A percentile compares a stretch with the other conserved stretches of the same genome.
phyloP scores from a whole-genome alignment of 2,888 invertebrate species.

The Altica lythri region DNA sequence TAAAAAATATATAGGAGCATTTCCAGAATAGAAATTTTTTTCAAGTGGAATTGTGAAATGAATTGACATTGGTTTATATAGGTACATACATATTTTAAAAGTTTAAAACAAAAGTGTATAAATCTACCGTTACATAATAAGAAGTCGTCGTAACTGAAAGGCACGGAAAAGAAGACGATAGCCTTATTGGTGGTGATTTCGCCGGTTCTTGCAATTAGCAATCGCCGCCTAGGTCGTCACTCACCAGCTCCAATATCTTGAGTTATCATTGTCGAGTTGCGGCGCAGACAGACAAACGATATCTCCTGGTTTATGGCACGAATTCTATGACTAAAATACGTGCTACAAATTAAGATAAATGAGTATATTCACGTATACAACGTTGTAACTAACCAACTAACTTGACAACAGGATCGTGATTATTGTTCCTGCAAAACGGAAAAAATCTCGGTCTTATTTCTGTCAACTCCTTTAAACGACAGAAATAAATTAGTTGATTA shows the following conservation, averaged over 20 bases:
- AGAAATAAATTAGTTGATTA: too few relatives aligned
- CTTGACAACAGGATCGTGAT: conserved; percentile 24
- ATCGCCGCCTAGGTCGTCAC: conserved; percentile 35
- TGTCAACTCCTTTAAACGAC: too few relatives aligned
- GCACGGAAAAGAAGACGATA: conserved; percentile 31
- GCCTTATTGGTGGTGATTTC: conserved; percentile 36
- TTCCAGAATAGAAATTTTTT: too few relatives aligned
- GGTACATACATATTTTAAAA: too few relatives aligned
- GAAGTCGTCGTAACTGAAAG: conserved; percentile 21
- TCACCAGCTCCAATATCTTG: conserved; percentile 39
- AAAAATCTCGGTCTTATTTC: conserved; percentile 1
- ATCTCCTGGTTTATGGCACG: conserved; percentile 45
- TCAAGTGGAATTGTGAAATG: too few relatives aligned
- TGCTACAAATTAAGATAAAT: conserved; percentile 39
- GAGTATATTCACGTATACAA: conserved; percentile 32
- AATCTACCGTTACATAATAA: conserved; percentile 32
- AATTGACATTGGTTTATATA: too few relatives aligned
- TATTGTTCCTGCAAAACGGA: conserved; percentile 1
- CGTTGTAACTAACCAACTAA: conserved; percentile 20
- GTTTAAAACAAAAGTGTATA: too few relatives aligned
- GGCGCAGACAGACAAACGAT: conserved; percentile 43
- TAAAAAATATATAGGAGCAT: too few relatives aligned
- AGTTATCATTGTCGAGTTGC: conserved; percentile 38
- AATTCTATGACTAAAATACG: conserved; percentile 38
- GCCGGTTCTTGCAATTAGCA: conserved; percentile 41